phyloP scores from a whole-genome alignment of 1,140 invertebrate species.

The Cydia fagiglandana region DNA sequence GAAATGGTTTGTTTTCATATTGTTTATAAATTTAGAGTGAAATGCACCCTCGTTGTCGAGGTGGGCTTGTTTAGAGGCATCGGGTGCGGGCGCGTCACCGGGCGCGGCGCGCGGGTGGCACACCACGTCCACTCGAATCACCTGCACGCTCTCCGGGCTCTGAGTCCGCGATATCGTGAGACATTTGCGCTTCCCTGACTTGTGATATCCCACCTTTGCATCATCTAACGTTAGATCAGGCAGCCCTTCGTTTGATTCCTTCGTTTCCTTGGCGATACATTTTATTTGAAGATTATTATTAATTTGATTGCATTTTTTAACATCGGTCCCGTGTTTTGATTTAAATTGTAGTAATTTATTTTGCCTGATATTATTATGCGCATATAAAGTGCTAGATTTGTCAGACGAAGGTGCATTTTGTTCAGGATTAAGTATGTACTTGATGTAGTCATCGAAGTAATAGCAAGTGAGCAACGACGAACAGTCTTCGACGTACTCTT shows the following conservation, averaged over 20 bases:
- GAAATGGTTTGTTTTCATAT: conserved; percentile 50
- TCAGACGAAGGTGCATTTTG: conserved; percentile 54
- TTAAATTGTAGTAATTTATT: conserved; percentile 55
- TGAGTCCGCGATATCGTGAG: conserved; percentile 70
- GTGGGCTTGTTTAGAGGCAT: conserved; percentile 34
- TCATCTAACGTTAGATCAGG: conserved; percentile 44
- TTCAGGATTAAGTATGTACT: conserved; percentile 58
- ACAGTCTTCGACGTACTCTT: conserved; percentile 44
- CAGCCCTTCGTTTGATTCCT: conserved; percentile 37
- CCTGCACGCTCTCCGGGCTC: conserved; percentile 73
- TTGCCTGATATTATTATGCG: conserved; percentile 38
- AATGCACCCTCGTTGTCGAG: not conserved
- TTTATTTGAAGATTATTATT: conserved; percentile 36
- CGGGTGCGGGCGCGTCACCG: not conserved
- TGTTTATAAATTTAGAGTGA: not conserved
- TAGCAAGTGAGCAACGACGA: conserved; percentile 57
- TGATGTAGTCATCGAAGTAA: conserved; percentile 67
- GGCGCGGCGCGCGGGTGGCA: conserved; percentile 44
- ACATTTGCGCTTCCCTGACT: conserved; percentile 70
- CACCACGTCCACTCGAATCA: conserved; percentile 75
- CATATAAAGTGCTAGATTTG: conserved; percentile 55
- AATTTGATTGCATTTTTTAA: conserved; percentile 37
- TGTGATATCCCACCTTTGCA: conserved; percentile 62
- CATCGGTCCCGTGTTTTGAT: conserved; percentile 36
- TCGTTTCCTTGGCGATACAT: conserved; percentile 36